Base-by-base conservation (phyloP, 2,113 vertebrate genomes). In the Ellobius talpinus region DNA sequence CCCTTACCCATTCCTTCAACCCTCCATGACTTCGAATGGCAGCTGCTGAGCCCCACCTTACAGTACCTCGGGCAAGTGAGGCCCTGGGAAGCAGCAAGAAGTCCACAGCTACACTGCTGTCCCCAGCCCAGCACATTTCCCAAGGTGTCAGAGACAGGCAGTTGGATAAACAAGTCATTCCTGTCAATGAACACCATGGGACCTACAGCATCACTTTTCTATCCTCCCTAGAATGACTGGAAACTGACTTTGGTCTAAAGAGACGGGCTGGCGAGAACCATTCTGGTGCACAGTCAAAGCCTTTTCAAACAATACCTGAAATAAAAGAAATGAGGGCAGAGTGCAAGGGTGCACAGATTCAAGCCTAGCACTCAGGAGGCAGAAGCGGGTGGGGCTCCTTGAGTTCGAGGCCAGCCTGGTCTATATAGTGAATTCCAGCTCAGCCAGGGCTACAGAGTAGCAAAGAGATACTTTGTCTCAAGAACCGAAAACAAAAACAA, bases 301-400 rank as follows among this genome's bases (percentile, higher is more conserved):
- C 39, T 63, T 26, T 24, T 36, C 72, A 58, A 77, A 42, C 11
- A 31, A 5, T 9, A 61, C 73, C 36, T 33, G 42, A 26, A 33
- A 21, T 19, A 61, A 82, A 65, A 29, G 45, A 24, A 72, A 23
- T 10, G 19, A 8, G 4, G 24, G 13, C n/a, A 63, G 23, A 29
- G 55, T 29, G n/a, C 4, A 3, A n/a, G 0, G 5, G 23, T 5
- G n/a, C 36, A 26, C 3, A 4, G 3, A 23, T n/a, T 61, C 26
- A 29, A 31, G 10, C 23, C 55, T 5, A 63, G 55, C 58, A 42
- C 55, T 29, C n/a, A 8, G 81, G n/a, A 29, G 13, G 36, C 36
- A 42, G 14, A 42, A 26, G 39, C n/a, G 10, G 58, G 58, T 31
- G n/a, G 26, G 42, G 7, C 81, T 42, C 81, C n/a, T 4, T 42